Base-by-base conservation (phyloP, 2,113 vertebrate genomes). In the Poeciliopsis occidentalis region DNA sequence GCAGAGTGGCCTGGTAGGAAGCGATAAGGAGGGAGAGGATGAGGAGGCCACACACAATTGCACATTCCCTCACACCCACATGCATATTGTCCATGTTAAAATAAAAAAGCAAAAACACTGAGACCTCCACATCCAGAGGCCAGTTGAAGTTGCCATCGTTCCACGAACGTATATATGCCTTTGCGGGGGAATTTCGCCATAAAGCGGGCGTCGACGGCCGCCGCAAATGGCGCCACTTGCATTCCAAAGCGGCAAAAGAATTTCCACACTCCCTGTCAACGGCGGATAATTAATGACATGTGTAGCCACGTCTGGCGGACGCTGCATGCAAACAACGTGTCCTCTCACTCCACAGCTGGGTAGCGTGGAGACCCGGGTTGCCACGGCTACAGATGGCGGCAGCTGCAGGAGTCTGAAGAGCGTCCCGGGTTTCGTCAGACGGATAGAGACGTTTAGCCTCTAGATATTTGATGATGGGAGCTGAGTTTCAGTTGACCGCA, bases 1-100 rank as follows among this genome's bases (percentile, higher is more conserved):
- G 81, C 84, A 82, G 85, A 92, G 90, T 86, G 78, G 93, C 85
- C 94, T 95, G 94, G 88, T 73, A 80, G 81, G 86, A 84, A 60
- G 90, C 91, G 94, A 95, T 95, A 95, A 94, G 91, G 79, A 81
- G 76, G 26, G 73, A 71, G 76, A 73, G 76, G 32, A 75, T 71
- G 76, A 73, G 73, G 75, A 62, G 83, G 75, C 85, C 73, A 75
- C 86, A 85, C 85, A 80, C 78, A 78, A 39, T 65, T 68, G 62
- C 79, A 69, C 76, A 76, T 67, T 73, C 73, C 60, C 66, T 64
- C 65, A 69, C 79, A 79, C 34, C 19, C 79, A 11, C 78, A 66
- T 75, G 73, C 62, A 84, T 67, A 83, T 79, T 78, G 84, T 78
- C 72, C 82, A 78, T 57, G 69, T 31, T 73, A 73, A 41, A 41